phyloP scores from a whole-genome alignment of 2,797 vertebrate species.

The Vultur gryphus region DNA sequence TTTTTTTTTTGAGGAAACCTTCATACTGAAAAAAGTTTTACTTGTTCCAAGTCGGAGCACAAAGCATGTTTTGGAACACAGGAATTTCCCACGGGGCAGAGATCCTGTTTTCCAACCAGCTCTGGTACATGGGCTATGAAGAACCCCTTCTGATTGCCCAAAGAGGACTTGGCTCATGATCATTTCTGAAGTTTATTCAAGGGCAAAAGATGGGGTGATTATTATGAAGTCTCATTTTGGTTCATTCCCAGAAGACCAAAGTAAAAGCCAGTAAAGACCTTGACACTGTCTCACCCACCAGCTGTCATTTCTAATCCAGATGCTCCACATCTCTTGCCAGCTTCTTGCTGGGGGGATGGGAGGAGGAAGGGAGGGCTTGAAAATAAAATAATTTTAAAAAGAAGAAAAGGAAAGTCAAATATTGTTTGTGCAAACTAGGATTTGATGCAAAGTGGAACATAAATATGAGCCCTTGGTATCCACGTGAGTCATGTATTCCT shows the following conservation, averaged over 20 bases:
- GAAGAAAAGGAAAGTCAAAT: neutral
- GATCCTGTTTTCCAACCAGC: neutral
- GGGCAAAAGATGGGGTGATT: slow-evolving; percentile 3
- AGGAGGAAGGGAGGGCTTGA: neutral
- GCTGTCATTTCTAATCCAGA: slow-evolving; percentile 14
- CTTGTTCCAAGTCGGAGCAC: neutral
- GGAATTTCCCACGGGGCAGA: neutral
- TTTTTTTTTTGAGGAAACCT: neutral
- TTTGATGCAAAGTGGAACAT: neutral
- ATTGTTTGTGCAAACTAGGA: neutral
- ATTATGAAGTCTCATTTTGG: neutral
- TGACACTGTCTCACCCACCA: neutral
- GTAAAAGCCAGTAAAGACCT: neutral
- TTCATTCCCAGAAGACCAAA: slow-evolving; percentile 15
- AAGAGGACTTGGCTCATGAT: neutral
- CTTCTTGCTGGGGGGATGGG: neutral
- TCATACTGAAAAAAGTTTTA: neutral
- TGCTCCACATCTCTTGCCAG: neutral
- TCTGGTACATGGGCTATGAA: neutral
- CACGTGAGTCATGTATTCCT: neutral
- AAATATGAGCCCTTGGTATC: neutral
- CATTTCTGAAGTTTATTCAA: slow-evolving; percentile 4
- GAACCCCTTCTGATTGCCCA: neutral
- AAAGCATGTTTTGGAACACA: neutral
- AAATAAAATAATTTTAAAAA: neutral